A percentile compares a stretch with the other conserved stretches of the same genome.
phyloP scores from a whole-genome alignment of 2,888 invertebrate genomes.

The Conops quadrifasciatus region DNA sequence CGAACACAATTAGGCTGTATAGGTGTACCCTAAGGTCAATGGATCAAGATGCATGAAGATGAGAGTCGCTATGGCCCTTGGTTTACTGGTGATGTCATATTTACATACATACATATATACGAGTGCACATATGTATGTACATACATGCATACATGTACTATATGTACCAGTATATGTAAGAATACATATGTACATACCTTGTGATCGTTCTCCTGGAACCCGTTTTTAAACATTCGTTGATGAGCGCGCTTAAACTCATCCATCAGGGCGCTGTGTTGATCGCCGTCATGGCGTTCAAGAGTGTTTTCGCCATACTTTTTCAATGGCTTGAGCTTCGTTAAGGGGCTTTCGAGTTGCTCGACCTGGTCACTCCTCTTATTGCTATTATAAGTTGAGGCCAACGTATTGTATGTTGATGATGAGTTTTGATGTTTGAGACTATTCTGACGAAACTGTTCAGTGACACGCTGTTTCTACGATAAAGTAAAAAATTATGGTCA shows the following conservation, averaged over 20 bases:
- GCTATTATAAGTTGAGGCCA: too few relatives aligned
- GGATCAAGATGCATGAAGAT: too few relatives aligned
- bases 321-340: slow-evolving; percentile 22
- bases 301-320: slow-evolving; percentile 4
- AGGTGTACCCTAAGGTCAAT: too few relatives aligned
- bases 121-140: background rate
- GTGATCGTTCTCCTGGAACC: slow-evolving; percentile 62
- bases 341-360: slow-evolving; percentile 18
- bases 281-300: slow-evolving; percentile 59
- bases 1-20: background rate
- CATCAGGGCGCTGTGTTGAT: slow-evolving; percentile 79
- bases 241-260: slow-evolving; percentile 90
- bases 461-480: slow-evolving; percentile 40
- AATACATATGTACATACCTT: slow-evolving; percentile 50
- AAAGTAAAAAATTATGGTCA: slow-evolving; percentile 21
- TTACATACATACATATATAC: too few relatives aligned
- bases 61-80: too few relatives aligned
- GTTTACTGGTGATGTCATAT: too few relatives aligned
- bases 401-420: background rate
- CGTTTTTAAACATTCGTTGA: slow-evolving; percentile 81
- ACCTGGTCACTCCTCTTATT: slow-evolving; percentile 21
- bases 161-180: background rate
- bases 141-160: background rate
- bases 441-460: slow-evolving; percentile 36
- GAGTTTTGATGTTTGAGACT: background rate